Percentiles rank a stretch among this genome's conserved stretches.
phyloP scores from a whole-genome alignment of 2,113 vertebrate genomes.

The Tragulus kanchil region DNA sequence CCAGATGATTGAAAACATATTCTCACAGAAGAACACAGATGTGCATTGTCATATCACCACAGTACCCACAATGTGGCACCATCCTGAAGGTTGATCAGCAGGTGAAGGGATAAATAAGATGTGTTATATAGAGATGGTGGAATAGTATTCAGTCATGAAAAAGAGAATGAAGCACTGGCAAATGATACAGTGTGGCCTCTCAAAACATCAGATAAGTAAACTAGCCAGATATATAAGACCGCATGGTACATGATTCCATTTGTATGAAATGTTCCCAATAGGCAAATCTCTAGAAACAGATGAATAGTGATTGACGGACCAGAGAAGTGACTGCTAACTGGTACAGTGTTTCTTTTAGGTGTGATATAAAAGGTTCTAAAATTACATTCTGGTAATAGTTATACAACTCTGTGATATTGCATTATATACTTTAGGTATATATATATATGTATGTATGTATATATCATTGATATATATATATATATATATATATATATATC shows the following conservation, averaged over 20 bases:
- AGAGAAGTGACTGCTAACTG: background rate
- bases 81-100: background rate
- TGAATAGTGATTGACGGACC: background rate
- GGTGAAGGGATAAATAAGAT: background rate
- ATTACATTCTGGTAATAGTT: background rate
- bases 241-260: rapidly evolving
- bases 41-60: background rate
- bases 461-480: too few relatives aligned
- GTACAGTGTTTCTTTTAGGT: background rate
- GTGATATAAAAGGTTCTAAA: background rate
- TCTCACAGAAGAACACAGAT: background rate
- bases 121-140: rapidly evolving
- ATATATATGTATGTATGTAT: too few relatives aligned
- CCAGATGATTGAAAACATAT: background rate
- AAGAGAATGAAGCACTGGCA: background rate
- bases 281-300: background rate
- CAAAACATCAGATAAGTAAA: background rate
- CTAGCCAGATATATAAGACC: background rate
- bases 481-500: too few relatives aligned
- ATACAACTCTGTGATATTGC: background rate
- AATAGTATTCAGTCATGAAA: background rate
- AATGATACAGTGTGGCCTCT: background rate
- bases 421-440: background rate
- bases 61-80: background rate
- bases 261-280: background rate